phyloP scores from a whole-genome alignment of 2,888 invertebrate species.

The Philhelius pedissequus region DNA sequence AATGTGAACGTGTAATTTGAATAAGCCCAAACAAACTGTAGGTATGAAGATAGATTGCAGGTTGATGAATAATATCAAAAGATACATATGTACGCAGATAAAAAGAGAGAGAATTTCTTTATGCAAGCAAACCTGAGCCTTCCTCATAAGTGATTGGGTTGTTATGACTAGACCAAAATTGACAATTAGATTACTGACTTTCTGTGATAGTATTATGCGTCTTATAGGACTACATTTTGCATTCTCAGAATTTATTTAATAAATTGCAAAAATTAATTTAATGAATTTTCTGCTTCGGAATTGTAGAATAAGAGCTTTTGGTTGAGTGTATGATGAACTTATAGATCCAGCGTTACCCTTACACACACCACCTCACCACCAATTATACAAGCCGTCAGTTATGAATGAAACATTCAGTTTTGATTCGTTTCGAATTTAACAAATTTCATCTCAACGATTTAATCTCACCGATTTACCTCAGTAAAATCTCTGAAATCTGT shows the following conservation, averaged over 20 bases:
- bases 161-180: background rate
- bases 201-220: background rate
- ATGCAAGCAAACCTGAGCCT: background rate
- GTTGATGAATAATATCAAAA: background rate
- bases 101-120: background rate
- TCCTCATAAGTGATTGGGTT: background rate
- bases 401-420: no score
- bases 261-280: background rate
- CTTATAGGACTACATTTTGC: background rate
- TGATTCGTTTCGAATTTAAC: no score
- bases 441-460: no score
- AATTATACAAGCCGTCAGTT: no score
- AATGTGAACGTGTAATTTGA: conserved; percentile 43
- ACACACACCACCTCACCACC: no score
- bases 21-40: conserved; percentile 21
- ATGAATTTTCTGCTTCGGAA: background rate
- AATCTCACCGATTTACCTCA: no score
- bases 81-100: background rate
- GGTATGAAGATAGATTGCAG: background rate
- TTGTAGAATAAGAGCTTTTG: background rate
- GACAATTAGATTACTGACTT: background rate
- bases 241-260: background rate
- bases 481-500: no score
- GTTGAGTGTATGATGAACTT: no score
- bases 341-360: no score